These are phyloP conservation scores for Phyllostomus discolor DNA, from an alignment of 2,113 vertebrate genomes.

Conservation along the genomic window DNA sequence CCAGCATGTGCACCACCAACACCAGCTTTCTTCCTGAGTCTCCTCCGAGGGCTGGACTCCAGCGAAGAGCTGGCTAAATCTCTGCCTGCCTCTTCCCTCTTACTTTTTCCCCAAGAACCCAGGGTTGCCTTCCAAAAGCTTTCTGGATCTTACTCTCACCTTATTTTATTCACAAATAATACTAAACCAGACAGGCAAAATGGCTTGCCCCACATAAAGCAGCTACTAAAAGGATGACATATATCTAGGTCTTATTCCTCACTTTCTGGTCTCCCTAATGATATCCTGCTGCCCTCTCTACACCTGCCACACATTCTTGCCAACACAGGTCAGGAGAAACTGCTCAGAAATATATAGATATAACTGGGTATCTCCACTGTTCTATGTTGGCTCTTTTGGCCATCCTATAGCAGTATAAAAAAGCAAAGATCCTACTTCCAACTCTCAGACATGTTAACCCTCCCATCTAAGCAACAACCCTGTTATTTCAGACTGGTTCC, in stretches of 20 bases:
- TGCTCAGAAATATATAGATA: not conserved
- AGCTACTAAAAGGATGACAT: not conserved
- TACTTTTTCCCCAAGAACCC: not conserved
- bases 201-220: not conserved
- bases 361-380: not conserved
- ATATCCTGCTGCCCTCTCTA: not conserved
- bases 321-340: not conserved
- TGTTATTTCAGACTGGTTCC: constrained; percentile 61
- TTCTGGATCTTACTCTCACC: not conserved
- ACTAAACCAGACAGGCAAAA: not conserved
- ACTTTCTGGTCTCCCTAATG: not conserved
- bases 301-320: not conserved
- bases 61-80: not conserved
- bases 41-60: not conserved
- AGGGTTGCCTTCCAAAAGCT: not conserved
- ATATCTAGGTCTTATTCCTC: not conserved
- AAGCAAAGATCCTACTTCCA: not conserved
- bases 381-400: not conserved
- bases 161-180: not conserved
- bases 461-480: not conserved
- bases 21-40: not conserved
- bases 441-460: not conserved
- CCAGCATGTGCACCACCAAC: not conserved
- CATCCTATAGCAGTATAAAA: not conserved
- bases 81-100: not conserved